Evolutionary conservation across 2,888 invertebrate genomes (phyloP), one percentile per base, ranked within the genome.

Genomic region (Sinotaia quadrata): DNA sequence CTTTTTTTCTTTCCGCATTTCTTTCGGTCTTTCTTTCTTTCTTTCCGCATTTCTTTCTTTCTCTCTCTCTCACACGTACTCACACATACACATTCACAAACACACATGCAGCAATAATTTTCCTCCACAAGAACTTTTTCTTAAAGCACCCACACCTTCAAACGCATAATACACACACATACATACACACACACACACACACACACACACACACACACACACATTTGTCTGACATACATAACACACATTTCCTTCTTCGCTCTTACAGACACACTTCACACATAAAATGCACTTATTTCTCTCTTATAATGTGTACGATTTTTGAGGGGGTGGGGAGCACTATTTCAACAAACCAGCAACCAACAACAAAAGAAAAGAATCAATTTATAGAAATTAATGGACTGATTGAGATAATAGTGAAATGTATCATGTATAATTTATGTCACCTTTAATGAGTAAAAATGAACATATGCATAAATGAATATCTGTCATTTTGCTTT

Each of bases 241-340:
- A n/a, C n/a, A 27, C 60, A 0, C 24, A 2, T 31, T 2, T 18
- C 18, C 47, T 10, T 33, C 15, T 31, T 1, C 41, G 29, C 59
- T 4, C 41, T 24, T 34, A 27, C 59, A 56, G 33, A 33, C 56
- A 56, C 56, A 37, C 44, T n/a, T 29, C 41, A 37, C 59, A 59
- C 44, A 29, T 34, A 59, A 18, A n/a, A n/a, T n/a, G n/a, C n/a
- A n/a, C n/a, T n/a, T n/a, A n/a, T n/a, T n/a, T n/a, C n/a, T n/a
- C n/a, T n/a, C n/a, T n/a, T n/a, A n/a, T n/a, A n/a, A n/a, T n/a
- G n/a, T n/a, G n/a, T n/a, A n/a, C n/a, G n/a, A n/a, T n/a, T n/a
- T n/a, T n/a, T n/a, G n/a, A n/a, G n/a, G n/a, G n/a, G n/a, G n/a
- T n/a, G n/a, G n/a, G n/a, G n/a, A n/a, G n/a, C n/a, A n/a, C n/a